These are phyloP conservation scores for Raja brachyura DNA, from an alignment of 2,113 vertebrate genomes.

Conservation along the genomic window DNA sequence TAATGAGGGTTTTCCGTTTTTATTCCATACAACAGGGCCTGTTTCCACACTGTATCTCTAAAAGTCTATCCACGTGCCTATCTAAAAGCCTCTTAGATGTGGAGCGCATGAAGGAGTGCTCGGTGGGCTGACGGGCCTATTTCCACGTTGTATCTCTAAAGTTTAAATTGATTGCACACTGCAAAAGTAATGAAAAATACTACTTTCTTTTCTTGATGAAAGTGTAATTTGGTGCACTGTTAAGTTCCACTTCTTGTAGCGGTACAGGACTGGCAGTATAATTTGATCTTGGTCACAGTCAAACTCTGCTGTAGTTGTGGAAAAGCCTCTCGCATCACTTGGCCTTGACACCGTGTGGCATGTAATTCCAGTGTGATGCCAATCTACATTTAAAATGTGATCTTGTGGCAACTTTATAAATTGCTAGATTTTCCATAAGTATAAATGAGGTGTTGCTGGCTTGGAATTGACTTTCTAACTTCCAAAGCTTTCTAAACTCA, in stretches of 20 bases:
- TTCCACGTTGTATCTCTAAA: too few relatives aligned
- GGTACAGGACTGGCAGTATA: not conserved
- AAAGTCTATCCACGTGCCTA: too few relatives aligned
- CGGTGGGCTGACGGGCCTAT: too few relatives aligned
- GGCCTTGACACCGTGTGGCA: not conserved
- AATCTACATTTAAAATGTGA: conserved; percentile 4
- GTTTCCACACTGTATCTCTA: too few relatives aligned
- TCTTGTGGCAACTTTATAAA: not conserved
- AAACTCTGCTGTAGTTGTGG: not conserved
- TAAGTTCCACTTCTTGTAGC: not conserved
- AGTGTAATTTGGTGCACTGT: too few relatives aligned
- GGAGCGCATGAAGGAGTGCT: too few relatives aligned
- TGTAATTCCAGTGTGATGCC: conserved; percentile 1
- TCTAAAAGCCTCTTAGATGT: too few relatives aligned
- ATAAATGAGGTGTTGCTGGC: conserved; percentile 19
- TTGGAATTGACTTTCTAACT: conserved; percentile 17
- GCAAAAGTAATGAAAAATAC: not conserved
- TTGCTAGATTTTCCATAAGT: not conserved
- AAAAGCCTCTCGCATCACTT: not conserved
- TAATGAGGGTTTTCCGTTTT: too few relatives aligned
- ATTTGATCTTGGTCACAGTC: not conserved
- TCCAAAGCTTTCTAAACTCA: conserved; percentile 3
- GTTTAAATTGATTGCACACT: not conserved
- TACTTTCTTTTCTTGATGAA: not conserved
- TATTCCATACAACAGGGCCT: too few relatives aligned